A percentile compares a stretch with the other conserved stretches of the same genome.
Evolutionary conservation across 2,113 vertebrate genomes (phyloP).

Genomic region (Heliornis fulica): DNA sequence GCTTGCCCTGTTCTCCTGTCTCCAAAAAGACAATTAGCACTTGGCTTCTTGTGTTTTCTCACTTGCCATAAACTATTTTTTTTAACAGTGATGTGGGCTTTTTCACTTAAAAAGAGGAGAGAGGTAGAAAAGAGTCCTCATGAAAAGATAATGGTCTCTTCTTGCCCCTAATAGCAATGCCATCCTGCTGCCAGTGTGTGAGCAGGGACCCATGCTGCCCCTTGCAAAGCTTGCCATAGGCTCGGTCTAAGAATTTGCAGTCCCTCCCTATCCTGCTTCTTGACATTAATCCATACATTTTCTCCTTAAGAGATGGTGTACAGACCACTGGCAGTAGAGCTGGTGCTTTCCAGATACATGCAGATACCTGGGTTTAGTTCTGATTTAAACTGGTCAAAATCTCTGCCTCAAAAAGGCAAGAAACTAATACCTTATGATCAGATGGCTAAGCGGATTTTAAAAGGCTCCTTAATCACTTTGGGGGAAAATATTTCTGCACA

Average conservation of each 20-base stretch:
- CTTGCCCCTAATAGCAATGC: background rate
- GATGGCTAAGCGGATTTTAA: background rate
- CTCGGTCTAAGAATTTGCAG: background rate
- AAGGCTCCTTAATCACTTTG: background rate
- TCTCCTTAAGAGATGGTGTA: background rate
- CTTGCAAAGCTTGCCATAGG: background rate
- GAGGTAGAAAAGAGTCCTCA: background rate
- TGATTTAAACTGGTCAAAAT: background rate
- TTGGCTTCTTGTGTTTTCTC: background rate
- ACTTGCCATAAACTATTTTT: background rate
- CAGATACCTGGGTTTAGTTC: background rate
- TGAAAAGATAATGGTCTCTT: background rate
- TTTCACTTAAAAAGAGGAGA: background rate
- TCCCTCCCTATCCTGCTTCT: background rate
- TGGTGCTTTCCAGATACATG: background rate
- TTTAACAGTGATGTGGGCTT: background rate
- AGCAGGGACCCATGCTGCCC: background rate
- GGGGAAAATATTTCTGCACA: background rate
- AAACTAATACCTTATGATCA: background rate
- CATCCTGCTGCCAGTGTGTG: background rate
- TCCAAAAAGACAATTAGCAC: background rate
- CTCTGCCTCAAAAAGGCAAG: background rate
- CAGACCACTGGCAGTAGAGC: background rate
- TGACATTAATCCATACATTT: background rate
- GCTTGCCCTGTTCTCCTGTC: background rate